Conservation (phyloP, 2,113 vertebrate genomes). For the Apteryx mantelli region DNA sequence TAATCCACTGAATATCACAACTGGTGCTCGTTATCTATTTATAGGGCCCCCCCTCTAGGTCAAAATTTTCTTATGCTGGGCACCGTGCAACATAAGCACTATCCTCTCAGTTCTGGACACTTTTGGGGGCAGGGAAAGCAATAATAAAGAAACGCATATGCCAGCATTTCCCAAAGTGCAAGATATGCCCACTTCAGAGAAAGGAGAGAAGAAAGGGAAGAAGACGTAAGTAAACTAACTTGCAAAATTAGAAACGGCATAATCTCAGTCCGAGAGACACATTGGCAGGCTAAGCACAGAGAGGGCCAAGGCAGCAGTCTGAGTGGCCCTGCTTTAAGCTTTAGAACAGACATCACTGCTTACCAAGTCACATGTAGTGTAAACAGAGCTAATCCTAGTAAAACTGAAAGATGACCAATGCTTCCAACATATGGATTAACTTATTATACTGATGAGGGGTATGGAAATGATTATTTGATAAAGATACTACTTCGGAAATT, state of each 20-base stretch:
- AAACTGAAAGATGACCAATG: not conserved
- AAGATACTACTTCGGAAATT: not conserved
- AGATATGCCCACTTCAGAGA: not conserved
- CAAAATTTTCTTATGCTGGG: not conserved
- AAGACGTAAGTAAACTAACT: not conserved
- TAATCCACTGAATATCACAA: not conserved
- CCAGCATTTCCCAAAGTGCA: not conserved
- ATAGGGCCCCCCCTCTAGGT: not conserved
- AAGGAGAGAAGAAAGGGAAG: too few species aligned
- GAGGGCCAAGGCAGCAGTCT: not conserved
- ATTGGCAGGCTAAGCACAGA: not conserved
- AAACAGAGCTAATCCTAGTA: not conserved
- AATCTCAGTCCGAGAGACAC: not conserved
- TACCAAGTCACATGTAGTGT: fast-evolving
- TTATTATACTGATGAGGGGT: not conserved
- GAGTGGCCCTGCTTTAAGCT: not conserved
- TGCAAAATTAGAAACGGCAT: not conserved
- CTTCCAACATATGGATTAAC: not conserved
- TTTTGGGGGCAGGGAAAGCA: not conserved
- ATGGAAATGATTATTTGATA: not conserved
- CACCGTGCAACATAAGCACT: not conserved
- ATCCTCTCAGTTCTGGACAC: fast-evolving
- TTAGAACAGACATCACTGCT: not conserved
- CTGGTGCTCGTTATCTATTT: not conserved
- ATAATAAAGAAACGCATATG: fast-evolving